These are phyloP conservation scores for Drosophila sechellia DNA, from an alignment of 1,140 invertebrate genomes.

Conservation along the genomic window DNA sequence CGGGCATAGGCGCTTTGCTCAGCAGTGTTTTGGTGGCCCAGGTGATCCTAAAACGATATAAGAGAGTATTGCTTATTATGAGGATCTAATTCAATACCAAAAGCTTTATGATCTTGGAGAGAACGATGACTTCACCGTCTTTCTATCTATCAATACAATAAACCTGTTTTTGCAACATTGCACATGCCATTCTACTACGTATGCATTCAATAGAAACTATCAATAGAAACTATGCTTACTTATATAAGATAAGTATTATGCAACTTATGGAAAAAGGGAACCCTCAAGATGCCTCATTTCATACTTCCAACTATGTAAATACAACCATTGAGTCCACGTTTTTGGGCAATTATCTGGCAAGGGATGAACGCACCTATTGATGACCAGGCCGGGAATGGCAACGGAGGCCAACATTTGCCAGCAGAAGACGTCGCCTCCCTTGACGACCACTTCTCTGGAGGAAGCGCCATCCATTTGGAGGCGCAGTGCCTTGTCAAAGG, in stretches of 20 bases:
- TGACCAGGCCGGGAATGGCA: constrained; percentile 95
- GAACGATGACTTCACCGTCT: neutral
- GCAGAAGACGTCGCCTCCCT: constrained; percentile 92
- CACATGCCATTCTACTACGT: neutral
- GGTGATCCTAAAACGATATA: constrained; percentile 41
- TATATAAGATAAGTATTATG: neutral
- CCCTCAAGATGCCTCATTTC: neutral
- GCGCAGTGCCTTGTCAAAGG: constrained; percentile 91
- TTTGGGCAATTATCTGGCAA: neutral
- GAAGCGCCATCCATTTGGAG: constrained; percentile 85
- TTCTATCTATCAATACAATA: no score
- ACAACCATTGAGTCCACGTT: neutral
- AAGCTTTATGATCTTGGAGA: no score
- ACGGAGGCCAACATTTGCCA: constrained; percentile 98
- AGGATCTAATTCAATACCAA: no score
- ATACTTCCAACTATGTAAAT: no score
- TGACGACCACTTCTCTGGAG: constrained; percentile 86
- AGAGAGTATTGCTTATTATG: neutral
- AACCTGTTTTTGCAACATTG: constrained; percentile 4
- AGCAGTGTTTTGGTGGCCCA: constrained; percentile 39
- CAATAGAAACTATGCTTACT: neutral
- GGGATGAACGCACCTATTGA: constrained; percentile 88
- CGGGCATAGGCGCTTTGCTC: constrained; percentile 26
- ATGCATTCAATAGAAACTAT: neutral
- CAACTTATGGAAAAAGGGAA: no score